These are phyloP conservation scores for Campopleginae sp. DNA, from an alignment of 2,888 invertebrate genomes.

Conservation along the genomic window DNA sequence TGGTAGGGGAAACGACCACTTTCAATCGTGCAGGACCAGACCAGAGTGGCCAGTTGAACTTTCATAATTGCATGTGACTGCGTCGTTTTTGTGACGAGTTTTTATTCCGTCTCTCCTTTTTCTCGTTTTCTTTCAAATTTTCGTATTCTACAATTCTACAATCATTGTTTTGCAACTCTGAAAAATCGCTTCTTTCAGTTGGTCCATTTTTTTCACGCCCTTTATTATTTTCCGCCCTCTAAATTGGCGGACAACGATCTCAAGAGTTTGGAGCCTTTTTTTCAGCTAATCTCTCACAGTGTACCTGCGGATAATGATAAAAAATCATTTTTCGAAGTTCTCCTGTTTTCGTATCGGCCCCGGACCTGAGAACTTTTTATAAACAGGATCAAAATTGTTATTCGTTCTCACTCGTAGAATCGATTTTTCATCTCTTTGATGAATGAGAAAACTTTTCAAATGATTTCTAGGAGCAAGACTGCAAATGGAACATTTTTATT, in stretches of 20 bases:
- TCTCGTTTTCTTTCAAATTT: neutral
- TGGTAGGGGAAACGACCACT: neutral
- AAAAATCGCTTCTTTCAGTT: too few relatives aligned
- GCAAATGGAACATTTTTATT: neutral
- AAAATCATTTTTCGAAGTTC: neutral
- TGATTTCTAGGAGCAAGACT: neutral
- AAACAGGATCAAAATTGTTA: too few relatives aligned
- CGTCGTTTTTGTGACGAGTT: neutral
- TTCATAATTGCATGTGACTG: constrained; percentile 1
- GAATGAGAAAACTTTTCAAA: neutral
- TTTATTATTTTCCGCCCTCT: too few relatives aligned
- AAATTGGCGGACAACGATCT: too few relatives aligned
- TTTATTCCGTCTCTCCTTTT: neutral
- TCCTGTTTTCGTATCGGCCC: too few relatives aligned
- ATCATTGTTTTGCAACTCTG: too few relatives aligned
- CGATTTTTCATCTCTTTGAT: neutral
- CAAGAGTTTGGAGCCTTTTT: too few relatives aligned
- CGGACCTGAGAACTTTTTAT: too few relatives aligned
- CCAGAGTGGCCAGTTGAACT: constrained; percentile 41
- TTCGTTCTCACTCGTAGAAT: too few relatives aligned
- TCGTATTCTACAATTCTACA: too few relatives aligned
- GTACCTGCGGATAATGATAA: neutral
- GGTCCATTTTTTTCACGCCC: too few relatives aligned
- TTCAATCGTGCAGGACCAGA: constrained; percentile 13
- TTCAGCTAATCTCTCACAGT: neutral